Evolutionary conservation across 1,140 invertebrate genomes (phyloP).

Genomic region (Drosophila nigrodunni): DNA sequence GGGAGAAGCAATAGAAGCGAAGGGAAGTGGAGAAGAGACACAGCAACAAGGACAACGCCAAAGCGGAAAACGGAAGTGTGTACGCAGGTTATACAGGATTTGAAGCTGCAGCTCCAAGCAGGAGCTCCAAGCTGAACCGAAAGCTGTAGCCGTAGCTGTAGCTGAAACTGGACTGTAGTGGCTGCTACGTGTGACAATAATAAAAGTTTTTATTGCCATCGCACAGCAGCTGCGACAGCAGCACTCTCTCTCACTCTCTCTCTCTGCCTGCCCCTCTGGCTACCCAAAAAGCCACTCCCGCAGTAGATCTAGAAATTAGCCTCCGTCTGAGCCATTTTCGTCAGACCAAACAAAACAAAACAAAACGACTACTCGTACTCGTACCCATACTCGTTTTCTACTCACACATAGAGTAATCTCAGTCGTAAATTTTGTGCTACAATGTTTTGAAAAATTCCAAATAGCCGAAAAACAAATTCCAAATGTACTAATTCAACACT

Average conservation of each 20-base stretch:
- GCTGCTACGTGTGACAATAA: constrained; percentile 79
- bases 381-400: neutral
- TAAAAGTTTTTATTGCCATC: constrained; percentile 80
- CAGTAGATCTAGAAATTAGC: constrained; percentile 72
- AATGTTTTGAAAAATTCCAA: constrained; percentile 41
- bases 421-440: constrained; percentile 48
- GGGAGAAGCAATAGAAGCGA: constrained; percentile 4
- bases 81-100: constrained; percentile 78
- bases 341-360: constrained; percentile 2
- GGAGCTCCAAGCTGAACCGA: constrained; percentile 16
- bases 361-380: constrained; percentile 3
- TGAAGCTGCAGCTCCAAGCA: constrained; percentile 28
- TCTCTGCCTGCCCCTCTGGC: constrained; percentile 18
- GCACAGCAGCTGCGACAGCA: constrained; percentile 69
- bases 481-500: constrained; percentile 9
- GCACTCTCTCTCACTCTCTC: too few relatives aligned
- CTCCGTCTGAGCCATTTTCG: constrained; percentile 37
- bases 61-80: constrained; percentile 75
- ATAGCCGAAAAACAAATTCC: constrained; percentile 24
- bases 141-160: neutral
- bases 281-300: constrained; percentile 10
- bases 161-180: constrained; percentile 39
- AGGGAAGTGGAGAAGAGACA: neutral
- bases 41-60: constrained; percentile 40
- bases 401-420: constrained; percentile 26